Percentiles rank a stretch among this genome's conserved stretches.
These are phyloP conservation scores for Molossus alvarezi DNA, from an alignment of 2,797 vertebrate genomes.

Conservation along the genomic window DNA sequence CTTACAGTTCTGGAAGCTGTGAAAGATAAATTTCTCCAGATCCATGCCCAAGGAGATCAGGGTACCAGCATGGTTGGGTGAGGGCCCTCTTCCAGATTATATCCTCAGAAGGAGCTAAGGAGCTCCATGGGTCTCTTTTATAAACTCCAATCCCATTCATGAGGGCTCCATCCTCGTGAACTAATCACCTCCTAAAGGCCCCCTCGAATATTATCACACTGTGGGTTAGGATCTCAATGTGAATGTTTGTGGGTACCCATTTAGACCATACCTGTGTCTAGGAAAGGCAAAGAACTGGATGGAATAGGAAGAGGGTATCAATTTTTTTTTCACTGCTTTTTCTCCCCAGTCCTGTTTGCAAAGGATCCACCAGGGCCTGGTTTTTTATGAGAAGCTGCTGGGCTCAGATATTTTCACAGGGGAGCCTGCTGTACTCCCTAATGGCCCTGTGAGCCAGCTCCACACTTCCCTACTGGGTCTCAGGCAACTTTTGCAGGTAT, in stretches of 20 bases:
- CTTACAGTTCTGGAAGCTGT: background rate
- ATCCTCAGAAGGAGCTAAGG: background rate
- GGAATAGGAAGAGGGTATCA: background rate
- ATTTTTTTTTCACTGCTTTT: background rate
- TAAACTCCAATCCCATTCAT: background rate
- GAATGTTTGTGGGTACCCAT: background rate
- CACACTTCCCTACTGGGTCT: constrained; percentile 77
- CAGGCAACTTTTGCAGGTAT: constrained; percentile 83
- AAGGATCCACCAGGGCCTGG: constrained; percentile 86
- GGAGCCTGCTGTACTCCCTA: constrained; percentile 60
- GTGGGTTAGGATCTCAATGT: background rate
- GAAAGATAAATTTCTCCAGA: background rate
- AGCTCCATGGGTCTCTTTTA: background rate
- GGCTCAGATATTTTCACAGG: constrained; percentile 86
- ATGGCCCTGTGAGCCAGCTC: constrained; percentile 76
- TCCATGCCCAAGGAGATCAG: background rate
- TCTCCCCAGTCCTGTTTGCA: constrained; percentile 86
- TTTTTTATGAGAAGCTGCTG: constrained; percentile 88
- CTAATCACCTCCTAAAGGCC: background rate
- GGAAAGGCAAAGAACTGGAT: background rate
- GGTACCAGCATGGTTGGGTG: background rate
- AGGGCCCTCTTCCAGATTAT: background rate
- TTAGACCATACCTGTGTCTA: background rate
- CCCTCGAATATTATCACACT: background rate
- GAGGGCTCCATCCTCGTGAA: background rate